Base-by-base conservation (phyloP, 2,888 invertebrate species). In the Callyntrura guangdongensis region DNA sequence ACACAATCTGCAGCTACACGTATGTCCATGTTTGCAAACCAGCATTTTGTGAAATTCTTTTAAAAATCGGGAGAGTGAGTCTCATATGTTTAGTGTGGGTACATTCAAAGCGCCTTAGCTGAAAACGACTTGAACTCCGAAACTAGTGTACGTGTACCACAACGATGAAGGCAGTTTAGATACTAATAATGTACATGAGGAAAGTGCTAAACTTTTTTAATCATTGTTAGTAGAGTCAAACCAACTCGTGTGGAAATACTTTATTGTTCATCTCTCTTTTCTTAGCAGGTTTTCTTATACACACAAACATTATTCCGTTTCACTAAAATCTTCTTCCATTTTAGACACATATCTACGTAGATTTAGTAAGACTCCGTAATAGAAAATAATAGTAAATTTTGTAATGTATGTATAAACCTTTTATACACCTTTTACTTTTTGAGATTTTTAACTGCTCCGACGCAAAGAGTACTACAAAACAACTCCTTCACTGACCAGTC, bases 121-220 rank as follows among this genome's bases (percentile, higher is more conserved):
- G 17, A 77, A 81, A 83, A 56, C 74, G 74, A 61, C 74, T 77
- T 74, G 74, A 12, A 20, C 11, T 4, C 27, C 3, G 49, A 47
- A 20, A 47, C 11, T 49, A 49, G 25, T 84, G 25, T 17, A 45
- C 9, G n/a, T 72, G 72, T 47, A 49, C 47, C 3, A 47, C 20
- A 25, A 61, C 56, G 53, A 49, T 72, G 45, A 59, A 61, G 81
- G 81, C 81, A 59, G 81, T 81, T 81, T 81, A 49, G 67, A 14
- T 64, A 79, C 87, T 87, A 87, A 87, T 87, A 87, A 87, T 79
- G 87, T 69, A 82, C 72, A 82, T 59, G 89, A 79, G 69, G 49
- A 89, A 89, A 89, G 89, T 83, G 89, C 89, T 89, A 89, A 89
- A 89, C 89, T 89, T 89, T 89, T 89, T 89, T 89, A 89, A 89